Conservation (phyloP, 2,888 invertebrate species). For the Drosophila mulleri region DNA sequence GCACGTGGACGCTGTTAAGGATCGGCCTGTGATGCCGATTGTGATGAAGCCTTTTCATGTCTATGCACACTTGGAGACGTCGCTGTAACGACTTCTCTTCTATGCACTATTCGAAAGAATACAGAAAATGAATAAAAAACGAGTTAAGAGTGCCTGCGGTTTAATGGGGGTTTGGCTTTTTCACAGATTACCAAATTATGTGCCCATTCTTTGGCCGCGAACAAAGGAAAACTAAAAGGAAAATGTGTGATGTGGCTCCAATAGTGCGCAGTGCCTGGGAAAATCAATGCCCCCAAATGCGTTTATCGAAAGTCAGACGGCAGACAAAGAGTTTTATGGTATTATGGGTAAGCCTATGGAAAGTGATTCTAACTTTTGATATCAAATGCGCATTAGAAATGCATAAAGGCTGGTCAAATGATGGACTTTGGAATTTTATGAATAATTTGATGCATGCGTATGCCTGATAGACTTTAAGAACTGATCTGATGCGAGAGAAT, state of each 20-base stretch:
- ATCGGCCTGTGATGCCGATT: slow-evolving; percentile 32
- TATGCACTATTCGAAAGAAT: slow-evolving; percentile 41
- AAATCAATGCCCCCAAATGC: slow-evolving; percentile 44
- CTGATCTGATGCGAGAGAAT: too few relatives aligned
- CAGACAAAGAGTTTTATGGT: slow-evolving; percentile 28
- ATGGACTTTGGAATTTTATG: background rate
- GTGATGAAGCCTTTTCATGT: slow-evolving; percentile 70
- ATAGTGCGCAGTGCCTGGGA: slow-evolving; percentile 55
- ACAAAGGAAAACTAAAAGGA: slow-evolving; percentile 47
- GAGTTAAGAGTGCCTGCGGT: slow-evolving; percentile 74
- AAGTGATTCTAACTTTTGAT: slow-evolving; percentile 12
- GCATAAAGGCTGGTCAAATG: background rate
- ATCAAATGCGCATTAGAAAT: background rate
- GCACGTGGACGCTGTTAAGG: slow-evolving; percentile 67
- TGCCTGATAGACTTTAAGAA: background rate
- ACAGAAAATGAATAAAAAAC: slow-evolving; percentile 51
- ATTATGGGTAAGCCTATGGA: slow-evolving; percentile 8
- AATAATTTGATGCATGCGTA: background rate
- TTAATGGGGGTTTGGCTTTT: slow-evolving; percentile 79
- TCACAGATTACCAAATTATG: slow-evolving; percentile 78
- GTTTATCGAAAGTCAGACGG: slow-evolving; percentile 27
- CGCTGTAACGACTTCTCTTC: slow-evolving; percentile 69
- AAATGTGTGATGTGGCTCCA: slow-evolving; percentile 62
- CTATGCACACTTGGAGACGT: slow-evolving; percentile 66
- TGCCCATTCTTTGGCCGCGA: slow-evolving; percentile 54